Percentiles rank a stretch among this genome's conserved stretches.
Evolutionary conservation across 2,113 vertebrate genomes (phyloP).

Genomic region (Ceyx cyanopectus): DNA sequence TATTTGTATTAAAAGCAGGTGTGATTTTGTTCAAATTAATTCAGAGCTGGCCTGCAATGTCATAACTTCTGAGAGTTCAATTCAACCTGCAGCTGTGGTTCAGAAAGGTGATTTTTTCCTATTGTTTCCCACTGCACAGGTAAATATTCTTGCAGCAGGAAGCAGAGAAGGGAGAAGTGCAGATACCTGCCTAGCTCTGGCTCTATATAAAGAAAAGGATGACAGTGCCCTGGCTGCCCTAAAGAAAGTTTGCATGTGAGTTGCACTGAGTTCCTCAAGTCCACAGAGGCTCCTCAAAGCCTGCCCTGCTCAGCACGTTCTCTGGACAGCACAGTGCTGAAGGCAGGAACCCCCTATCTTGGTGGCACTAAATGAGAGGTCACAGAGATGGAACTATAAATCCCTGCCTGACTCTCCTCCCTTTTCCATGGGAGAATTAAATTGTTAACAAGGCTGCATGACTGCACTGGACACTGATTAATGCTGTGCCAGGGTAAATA

Average conservation of each 20-base stretch:
- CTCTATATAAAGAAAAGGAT: neutral
- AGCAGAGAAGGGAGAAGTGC: neutral
- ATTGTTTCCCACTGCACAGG: neutral
- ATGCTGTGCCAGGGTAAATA: constrained; percentile 3
- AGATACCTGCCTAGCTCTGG: neutral
- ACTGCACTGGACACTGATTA: constrained; percentile 58
- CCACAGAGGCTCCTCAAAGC: neutral
- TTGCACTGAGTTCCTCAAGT: neutral
- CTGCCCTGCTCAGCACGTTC: fast-evolving
- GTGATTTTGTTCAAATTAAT: neutral
- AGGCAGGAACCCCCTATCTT: neutral
- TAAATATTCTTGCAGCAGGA: neutral
- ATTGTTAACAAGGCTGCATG: constrained; percentile 27
- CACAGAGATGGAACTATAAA: neutral
- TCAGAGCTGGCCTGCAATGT: neutral
- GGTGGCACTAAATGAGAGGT: neutral
- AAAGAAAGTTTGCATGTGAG: neutral
- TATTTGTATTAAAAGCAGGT: neutral
- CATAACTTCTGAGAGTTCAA: neutral
- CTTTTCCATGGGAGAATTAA: constrained; percentile 10
- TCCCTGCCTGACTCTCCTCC: neutral
- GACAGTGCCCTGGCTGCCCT: neutral
- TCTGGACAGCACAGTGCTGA: neutral
- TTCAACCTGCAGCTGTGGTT: neutral
- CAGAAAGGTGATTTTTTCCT: neutral